Evolutionary conservation across 2,888 invertebrate species (phyloP), one percentile per base, ranked within the genome.

Genomic region (Mythimna albipuncta): DNA sequence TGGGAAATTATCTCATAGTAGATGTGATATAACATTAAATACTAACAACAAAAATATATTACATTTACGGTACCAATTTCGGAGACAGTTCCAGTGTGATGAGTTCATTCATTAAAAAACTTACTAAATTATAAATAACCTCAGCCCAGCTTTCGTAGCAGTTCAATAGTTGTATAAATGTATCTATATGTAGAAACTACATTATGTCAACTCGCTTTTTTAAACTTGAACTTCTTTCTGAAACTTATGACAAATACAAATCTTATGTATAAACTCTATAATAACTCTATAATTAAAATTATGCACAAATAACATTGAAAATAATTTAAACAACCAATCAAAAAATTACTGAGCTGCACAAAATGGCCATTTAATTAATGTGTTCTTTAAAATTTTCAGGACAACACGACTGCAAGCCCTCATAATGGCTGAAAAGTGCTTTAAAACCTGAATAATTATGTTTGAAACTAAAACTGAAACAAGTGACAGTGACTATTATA

Each of bases 381-480:
- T 0, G 13, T 6, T 7, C 58, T 64, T 47, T 41, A 6, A 19
- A 7, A 38, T 75, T 91, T 93, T 81, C 92, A 94, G 93, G 88
- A 83, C 79, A 84, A 78, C 76, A 88, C 85, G 86, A 91, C 85
- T 89, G 90, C 85, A 85, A 90, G 84, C 84, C 88, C 86, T 68
- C 52, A 62, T 71, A 84, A 72, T 44, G 68, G 54, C 38, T 81
- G 64, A 75, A 38, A 59, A 62, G 71, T 71, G 55, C 52, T 38
- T 52, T 41, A 64, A 54, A 38, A 54, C 0, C 16, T 19, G 21
- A 55, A 66, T 47, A 55, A 66, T 47, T 54, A 47, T 52, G n/a
- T 52, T 57, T 55, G 13, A 44, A 76, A 76, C 32, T 32, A 5
- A 62, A 41, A 67, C 50, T 62, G 19, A 59, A 55, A 52, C 6